These are phyloP conservation scores for Trileptium ribeirensis DNA, from an alignment of 2,888 invertebrate species.

Conservation along the genomic window DNA sequence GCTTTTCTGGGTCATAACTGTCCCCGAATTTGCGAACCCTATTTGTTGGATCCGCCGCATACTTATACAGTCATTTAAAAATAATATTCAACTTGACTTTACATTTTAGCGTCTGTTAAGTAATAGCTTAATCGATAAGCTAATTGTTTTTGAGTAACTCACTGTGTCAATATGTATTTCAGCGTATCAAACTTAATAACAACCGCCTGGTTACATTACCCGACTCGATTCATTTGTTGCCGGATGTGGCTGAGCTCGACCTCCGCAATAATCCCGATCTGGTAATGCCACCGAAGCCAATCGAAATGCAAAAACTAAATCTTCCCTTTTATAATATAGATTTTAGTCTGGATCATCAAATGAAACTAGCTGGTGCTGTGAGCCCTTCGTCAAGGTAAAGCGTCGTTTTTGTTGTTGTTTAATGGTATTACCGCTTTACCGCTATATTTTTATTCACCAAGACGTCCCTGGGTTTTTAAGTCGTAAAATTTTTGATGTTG, in stretches of 20 bases:
- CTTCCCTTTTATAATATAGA: slow-evolving; percentile 87
- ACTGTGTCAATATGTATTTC: not conserved
- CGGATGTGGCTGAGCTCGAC: slow-evolving; percentile 75
- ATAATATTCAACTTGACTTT: too few relatives aligned
- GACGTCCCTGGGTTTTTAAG: too few relatives aligned
- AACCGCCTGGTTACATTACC: slow-evolving; percentile 91
- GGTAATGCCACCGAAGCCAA: slow-evolving; percentile 93
- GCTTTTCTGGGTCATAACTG: too few relatives aligned
- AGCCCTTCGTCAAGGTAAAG: not conserved
- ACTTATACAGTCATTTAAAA: too few relatives aligned
- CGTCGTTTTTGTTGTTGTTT: not conserved
- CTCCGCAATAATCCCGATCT: slow-evolving; percentile 83
- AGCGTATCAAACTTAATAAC: slow-evolving; percentile 77
- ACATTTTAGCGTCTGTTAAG: too few relatives aligned
- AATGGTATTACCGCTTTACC: too few relatives aligned
- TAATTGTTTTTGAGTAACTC: too few relatives aligned
- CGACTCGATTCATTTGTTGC: slow-evolving; percentile 88
- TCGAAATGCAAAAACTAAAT: slow-evolving; percentile 63
- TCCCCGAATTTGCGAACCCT: too few relatives aligned
- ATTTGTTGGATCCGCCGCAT: too few relatives aligned
- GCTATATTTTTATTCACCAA: too few relatives aligned
- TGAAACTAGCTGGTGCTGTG: slow-evolving; percentile 66
- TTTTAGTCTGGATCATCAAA: slow-evolving; percentile 81
- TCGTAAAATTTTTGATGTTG: too few relatives aligned
- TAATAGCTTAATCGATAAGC: too few relatives aligned